Evolutionary conservation across 2,888 invertebrate genomes (phyloP), one percentile per base, ranked within the genome.

Genomic region (Heliconius ismenius): DNA sequence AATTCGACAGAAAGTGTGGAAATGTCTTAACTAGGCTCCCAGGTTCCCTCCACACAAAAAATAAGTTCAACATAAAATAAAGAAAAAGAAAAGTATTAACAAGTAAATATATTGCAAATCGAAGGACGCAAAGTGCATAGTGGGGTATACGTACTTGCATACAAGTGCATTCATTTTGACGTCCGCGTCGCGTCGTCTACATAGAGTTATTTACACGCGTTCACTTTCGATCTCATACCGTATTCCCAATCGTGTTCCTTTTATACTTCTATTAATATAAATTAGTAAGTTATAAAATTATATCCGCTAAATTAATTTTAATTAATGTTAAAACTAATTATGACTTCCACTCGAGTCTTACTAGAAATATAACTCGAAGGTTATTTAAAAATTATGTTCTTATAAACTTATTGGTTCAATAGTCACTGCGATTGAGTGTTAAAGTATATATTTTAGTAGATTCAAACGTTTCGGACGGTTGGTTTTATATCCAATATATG

Each of bases 91-190:
- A 54, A 54, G 70, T 15, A 1, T n/a, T 58, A 4, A 54, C 18
- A 63, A 43, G 60, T 62, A 39, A 63, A 62, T 26, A 62, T 39
- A 39, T 58, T 73, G 65, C 4, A 43, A 24, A 76, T 54, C 28
- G 10, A 77, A 67, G 54, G 49, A 9, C 65, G 65, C 58, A 36
- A 28, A 72, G 32, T 43, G 60, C 24, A 72, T 49, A 78, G 77
- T 78, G 75, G 77, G 77, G 75, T 13, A 49, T 49, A 18, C 49
- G 43, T 54, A 67, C 49, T 24, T 73, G 72, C 76, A 75, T 63
- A 76, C 67, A 63, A 79, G 78, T 75, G 79, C 81, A 82, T 82
- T 80, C 63, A 79, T 76, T 74, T 80, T 64, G 80, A 81, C 81
- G 82, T 28, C 28, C 0, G 28, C 28, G 28, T 80, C 80, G 58